Evolutionary conservation across 1,140 invertebrate genomes (phyloP), one percentile per base, ranked within the genome.

Genomic region (Chlorops oryzae): DNA sequence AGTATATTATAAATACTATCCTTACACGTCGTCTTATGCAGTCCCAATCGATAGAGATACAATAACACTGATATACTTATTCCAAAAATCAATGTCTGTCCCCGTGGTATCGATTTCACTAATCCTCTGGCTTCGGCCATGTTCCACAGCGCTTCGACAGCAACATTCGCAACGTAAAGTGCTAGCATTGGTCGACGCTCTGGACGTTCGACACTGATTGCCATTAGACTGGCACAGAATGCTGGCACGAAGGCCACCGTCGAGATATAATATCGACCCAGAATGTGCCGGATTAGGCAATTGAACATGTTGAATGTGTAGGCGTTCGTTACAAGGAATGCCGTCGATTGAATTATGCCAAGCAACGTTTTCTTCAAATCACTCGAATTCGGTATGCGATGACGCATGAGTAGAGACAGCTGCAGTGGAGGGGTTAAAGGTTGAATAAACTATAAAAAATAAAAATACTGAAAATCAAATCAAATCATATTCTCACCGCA

Each of bases 91-190:
- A 79, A 72, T 25, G 81, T 77, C 71, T 87, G 81, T 18, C 86
- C 87, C 62, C 80, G 66, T 23, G 76, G 76, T 51, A 88, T 69
- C 9, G 80, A 77, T 9, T 66, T 75, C 20, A 85, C 73, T 50
- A 80, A 78, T 50, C 82, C 80, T 56, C 84, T 72, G 4, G 77
- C 76, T 24, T 82, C 75, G 3, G 79, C 76, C 86, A 89, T 89
- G 54, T 78, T 79, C 71, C 86, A 89, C 18, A 87, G 61, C 5
- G 86, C 84, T 76, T 90, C 88, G 15, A 84, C 84, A 21, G 87
- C 87, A 74, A 90, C 80, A 76, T 90, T 92, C 37, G 85, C 83
- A 41, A 90, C 84, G 72, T 92, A 91, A 12, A 90, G 72, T 57
- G 83, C 81, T 5, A 92, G 69, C 5, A 89, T 63, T 9, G 79